phyloP scores from a whole-genome alignment of 2,888 invertebrate species.

The Morpho deidamia region DNA sequence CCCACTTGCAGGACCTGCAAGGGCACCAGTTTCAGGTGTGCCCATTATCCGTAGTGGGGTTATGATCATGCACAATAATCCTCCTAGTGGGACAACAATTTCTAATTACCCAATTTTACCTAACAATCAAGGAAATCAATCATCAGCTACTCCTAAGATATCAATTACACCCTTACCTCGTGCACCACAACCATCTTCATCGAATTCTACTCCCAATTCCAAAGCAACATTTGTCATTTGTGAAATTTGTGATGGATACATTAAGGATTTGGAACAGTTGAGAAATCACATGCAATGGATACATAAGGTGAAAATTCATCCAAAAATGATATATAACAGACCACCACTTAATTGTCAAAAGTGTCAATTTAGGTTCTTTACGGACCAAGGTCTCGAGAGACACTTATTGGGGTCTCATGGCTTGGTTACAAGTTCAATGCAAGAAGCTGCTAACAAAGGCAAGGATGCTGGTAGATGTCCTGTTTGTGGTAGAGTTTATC shows the following conservation, averaged over 20 bases:
- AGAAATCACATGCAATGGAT: slow-evolving; percentile 99
- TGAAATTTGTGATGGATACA: slow-evolving; percentile 98
- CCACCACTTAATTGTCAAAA: slow-evolving; percentile 97
- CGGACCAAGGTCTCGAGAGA: slow-evolving; percentile 96
- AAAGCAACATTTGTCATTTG: slow-evolving; percentile 96
- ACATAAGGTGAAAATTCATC: slow-evolving; percentile 97
- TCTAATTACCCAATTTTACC: slow-evolving; percentile 63
- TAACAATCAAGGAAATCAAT: slow-evolving; percentile 51
- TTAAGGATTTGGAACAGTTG: slow-evolving; percentile 96
- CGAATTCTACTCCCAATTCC: slow-evolving; percentile 55
- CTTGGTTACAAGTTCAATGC: slow-evolving; percentile 96
- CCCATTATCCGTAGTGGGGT: slow-evolving; percentile 77
- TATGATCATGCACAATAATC: slow-evolving; percentile 83
- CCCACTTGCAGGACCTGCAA: slow-evolving; percentile 47
- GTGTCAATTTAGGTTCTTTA: slow-evolving; percentile 97
- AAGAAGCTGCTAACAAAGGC: slow-evolving; percentile 96
- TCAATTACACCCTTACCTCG: slow-evolving; percentile 94
- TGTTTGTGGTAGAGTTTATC: slow-evolving; percentile 91
- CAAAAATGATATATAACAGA: slow-evolving; percentile 96
- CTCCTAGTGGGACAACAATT: slow-evolving; percentile 62
- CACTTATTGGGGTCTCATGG: slow-evolving; percentile 97
- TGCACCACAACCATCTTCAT: slow-evolving; percentile 72
- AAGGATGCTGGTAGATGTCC: slow-evolving; percentile 97
- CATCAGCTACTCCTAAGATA: slow-evolving; percentile 89
- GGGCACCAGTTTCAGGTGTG: slow-evolving; percentile 62